Evolutionary conservation across 2,797 vertebrate species (phyloP), one percentile per base, ranked within the genome.

Genomic region (Muscicapa comitata): DNA sequence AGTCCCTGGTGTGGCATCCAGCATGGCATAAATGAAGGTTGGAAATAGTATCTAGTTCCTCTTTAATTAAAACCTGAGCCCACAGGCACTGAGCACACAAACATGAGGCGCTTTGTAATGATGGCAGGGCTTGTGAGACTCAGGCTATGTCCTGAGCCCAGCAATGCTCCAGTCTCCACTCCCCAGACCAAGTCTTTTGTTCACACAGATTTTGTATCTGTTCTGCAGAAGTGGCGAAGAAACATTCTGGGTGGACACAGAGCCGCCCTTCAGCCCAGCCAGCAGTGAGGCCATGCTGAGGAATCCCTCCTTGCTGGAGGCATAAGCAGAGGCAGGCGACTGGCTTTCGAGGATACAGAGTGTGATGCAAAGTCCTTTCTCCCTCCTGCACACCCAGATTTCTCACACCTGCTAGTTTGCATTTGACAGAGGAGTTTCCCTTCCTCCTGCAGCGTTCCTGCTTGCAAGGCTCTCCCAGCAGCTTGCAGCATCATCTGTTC

Each of bases 401-500:
- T 93, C 86, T 92, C 70, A 25, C 80, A 84, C 88, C 86, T 94
- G 94, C 92, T 88, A 55, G 19, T 90, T 86, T 93, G 86, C 58
- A 5, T 86, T 81, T 92, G 74, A 86, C 54, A 93, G 80, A 81
- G 55, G 90, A 92, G 77, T 53, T 86, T 92, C 83, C 92, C 83
- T 88, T 63, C 77, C 79, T 83, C 73, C 76, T 78, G 80, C 83
- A 86, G 70, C 25, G 7, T 42, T 88, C 83, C 86, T 55, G 15
- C 33, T 85, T 59, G 43, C n/a, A 23, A 53, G 86, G 76, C 86
- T 94, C 42, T 10, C 82, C 68, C 54, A 33, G 86, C 90, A 93
- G 88, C 94, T 93, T 86, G 88, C 62, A 58, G 86, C n/a, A 47
- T 90, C 88, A 86, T 90, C 90, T 96, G 86, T 75, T 95, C 83